Base-by-base conservation (phyloP, 2,888 invertebrate genomes). In the Lepas anatifera region DNA sequence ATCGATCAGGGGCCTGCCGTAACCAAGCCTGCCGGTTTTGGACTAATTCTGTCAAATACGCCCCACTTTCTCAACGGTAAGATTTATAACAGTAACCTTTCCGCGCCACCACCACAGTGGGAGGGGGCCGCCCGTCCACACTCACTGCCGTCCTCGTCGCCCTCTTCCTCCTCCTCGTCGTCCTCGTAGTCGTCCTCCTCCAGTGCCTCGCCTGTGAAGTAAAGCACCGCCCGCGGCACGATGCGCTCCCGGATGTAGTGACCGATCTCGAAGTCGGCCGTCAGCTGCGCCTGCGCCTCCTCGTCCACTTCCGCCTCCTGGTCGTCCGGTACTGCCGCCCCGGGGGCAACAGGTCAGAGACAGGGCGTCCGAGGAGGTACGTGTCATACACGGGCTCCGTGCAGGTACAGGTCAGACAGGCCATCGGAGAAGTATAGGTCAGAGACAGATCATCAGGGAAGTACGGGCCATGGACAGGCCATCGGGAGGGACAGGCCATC, bases 191-290 rank as follows among this genome's bases (percentile, higher is more conserved):
- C 75, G 58, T 76, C 76, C 50, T 76, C 76, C 68, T 75, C 73
- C 32, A 76, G 71, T 37, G 76, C 76, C 69, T 76, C 76, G 32
- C 75, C 99, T 72, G 98, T 99, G 82, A 89, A 99, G 79, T 93
- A 96, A 68, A 99, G 86, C 69, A 97, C 92, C 71, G 98, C 98
- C 79, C 94, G 88, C n/a, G 98, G 96, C 73, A 99, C 90, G 75
- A 99, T 89, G 75, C 96, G 87, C 81, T 99, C 97, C 76, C 96
- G 88, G 79, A 99, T 89, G 81, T 95, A 95, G 83, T 99, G 98
- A 4, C 99, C 99, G 80, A 99, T 92, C 84, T 99, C 98, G 81
- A 95, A 99, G 83, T 99, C 99, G 70, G 90, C 89, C 16, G 93
- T 92, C 74, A 98, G 83, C 75, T 95, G 83, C 75, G 88, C 87